Base-by-base conservation (phyloP, 1,140 invertebrate genomes). In the Leptonema lineaticorne region DNA sequence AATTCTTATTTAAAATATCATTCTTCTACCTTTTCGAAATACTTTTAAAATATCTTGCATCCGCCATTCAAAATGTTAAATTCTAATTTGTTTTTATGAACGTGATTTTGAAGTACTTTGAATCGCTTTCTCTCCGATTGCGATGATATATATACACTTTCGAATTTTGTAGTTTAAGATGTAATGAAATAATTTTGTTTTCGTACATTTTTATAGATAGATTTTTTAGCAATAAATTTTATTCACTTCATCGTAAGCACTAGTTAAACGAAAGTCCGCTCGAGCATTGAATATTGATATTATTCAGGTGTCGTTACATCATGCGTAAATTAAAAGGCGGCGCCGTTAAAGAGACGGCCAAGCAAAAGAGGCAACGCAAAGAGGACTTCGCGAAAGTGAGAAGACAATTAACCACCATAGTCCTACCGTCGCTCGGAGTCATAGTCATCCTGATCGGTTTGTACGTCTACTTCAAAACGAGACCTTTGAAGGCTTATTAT, bases 311-410 rank as follows among this genome's bases (percentile, higher is more conserved):
- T 29, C 16, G 14, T 2, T 41, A 41, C 50, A 76, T 76, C 69
- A 92, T 92, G 91, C 84, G 89, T 56, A 90, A 92, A 75, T 80
- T 92, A 22, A 93, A 92, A 78, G 89, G 90, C 62, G 88, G 89
- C 60, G 89, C 89, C 78, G 86, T 88, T 26, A 93, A 93, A 80
- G 91, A 93, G 82, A 90, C 88, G 0, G 87, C 87, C n/a, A 90
- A 89, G 77, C 91, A 94, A 76, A 92, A 91, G 75, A 87, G 90
- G 66, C 89, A 93, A 74, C 82, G 91, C 24, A 92, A 91, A 78
- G 89, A 89, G 76, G 92, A 93, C 71, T 92, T 92, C 74, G 78
- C 89, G 3, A 88, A 92, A 77, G 89, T 89, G 71, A 90, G 92
- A 70, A 87, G 89, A 74, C 86, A 90, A 75, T 81, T 91, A 4